Evolutionary conservation across 2,113 vertebrate species (phyloP), one percentile per base, ranked within the genome.

Genomic region (Hemiprocne comata): DNA sequence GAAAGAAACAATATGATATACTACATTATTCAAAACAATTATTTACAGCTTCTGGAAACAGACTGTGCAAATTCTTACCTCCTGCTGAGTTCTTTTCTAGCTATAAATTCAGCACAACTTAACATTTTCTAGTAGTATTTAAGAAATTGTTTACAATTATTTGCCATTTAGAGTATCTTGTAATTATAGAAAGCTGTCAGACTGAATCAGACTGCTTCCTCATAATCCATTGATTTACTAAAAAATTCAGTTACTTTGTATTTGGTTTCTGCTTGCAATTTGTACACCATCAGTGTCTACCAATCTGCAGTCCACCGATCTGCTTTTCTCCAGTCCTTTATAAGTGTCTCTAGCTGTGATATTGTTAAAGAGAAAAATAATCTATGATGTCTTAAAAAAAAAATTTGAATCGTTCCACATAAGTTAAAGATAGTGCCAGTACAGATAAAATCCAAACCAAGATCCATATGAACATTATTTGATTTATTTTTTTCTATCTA

Each of bases 361-460:
- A 72, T n/a, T 92, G 20, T 80, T 93, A 87, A 81, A 70, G 31
- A 46, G 51, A 64, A 94, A 86, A 76, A 64, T n/a, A 58, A 20
- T 62, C 54, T 33, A 8, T 44, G 21, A 33, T 53, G n/a, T 71
- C 28, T 84, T 90, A 66, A 60, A 71, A 74, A 58, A 26, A 23
- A 25, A 40, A 69, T 81, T 92, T 81, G 48, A 86, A 67, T 55
- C 54, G 17, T 88, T 77, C 40, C 24, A 64, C 20, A 21, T 87
- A 61, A 92, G 73, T 61, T 67, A 60, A 75, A 91, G 44, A 44
- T 19, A 69, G 13, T 50, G 83, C 79, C 57, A 3, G 4, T 42
- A 40, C 6, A 82, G 86, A 92, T 93, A 91, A 93, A 96, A 94
- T 76, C 58, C 76, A 72, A 61, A 64, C 40, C n/a, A 33, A 86